phyloP scores from a whole-genome alignment of 2,797 vertebrate species.

The Sandelia bainsii region DNA sequence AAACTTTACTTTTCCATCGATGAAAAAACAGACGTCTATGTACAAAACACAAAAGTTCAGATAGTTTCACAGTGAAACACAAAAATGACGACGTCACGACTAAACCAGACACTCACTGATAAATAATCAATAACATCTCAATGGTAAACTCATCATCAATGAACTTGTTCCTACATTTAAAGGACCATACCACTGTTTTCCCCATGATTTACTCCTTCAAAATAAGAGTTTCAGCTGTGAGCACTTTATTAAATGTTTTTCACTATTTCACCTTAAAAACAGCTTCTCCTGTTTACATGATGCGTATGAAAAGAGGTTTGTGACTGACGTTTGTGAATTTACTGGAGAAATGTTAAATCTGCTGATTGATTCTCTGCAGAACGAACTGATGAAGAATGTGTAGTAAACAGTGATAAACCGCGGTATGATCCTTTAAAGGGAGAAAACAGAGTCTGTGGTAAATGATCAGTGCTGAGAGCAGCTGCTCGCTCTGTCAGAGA shows the following conservation, averaged over 20 bases:
- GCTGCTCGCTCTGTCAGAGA: too few species aligned
- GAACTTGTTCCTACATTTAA: constrained; percentile 11
- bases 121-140: constrained; percentile 30
- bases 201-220: too few species aligned
- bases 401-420: neutral
- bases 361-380: neutral
- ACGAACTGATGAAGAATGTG: neutral
- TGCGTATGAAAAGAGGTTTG: too few species aligned
- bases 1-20: constrained; percentile 63
- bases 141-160: neutral
- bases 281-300: too few species aligned
- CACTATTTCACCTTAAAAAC: too few species aligned
- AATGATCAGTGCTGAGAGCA: too few species aligned
- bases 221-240: too few species aligned
- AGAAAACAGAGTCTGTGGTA: too few species aligned
- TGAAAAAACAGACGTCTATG: constrained; percentile 59
- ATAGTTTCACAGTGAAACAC: constrained; percentile 42
- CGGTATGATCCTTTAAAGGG: neutral
- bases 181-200: neutral
- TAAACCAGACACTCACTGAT: constrained; percentile 35
- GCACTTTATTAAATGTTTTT: too few species aligned
- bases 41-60: constrained; percentile 57
- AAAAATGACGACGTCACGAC: constrained; percentile 15
- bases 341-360: too few species aligned
- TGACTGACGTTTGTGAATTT: too few species aligned